Evolutionary conservation across 2,113 vertebrate genomes (phyloP), one percentile per base, ranked within the genome.

Genomic region (Xenopus borealis): DNA sequence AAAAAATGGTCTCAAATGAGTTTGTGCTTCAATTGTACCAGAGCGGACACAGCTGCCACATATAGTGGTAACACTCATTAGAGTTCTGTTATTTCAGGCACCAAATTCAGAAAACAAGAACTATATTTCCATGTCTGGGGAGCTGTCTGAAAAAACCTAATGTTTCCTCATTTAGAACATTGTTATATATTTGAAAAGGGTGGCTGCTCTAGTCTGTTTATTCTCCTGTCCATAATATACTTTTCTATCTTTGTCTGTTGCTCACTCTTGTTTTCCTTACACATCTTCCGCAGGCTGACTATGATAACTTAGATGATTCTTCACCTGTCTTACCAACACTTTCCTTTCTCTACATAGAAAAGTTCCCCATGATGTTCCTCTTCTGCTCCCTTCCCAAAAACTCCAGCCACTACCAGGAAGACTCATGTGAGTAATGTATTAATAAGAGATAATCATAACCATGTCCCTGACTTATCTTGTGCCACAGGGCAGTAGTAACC

Each of bases 381-480:
- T 76, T 14, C 66, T 53, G n/a, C n/a, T 76, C 1, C 73, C 73
- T 19, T 63, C 73, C 73, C 73, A 11, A 62, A 69, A 33, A 76
- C 73, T 53, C 66, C 73, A 63, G 9, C 27, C 13, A 23, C 66
- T 4, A 4, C 27, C 12, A 52, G 18, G 18, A 69, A 55, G 30
- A 53, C 66, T 40, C 73, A 52, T 10, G 73, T 76, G 73, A 76
- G 66, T n/a, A n/a, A n/a, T n/a, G n/a, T 76, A 55, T 5, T 19
- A 10, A 3, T 27, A 27, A 27, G 33, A 40, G 33, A 40, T 9
- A 40, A 33, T 7, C 3, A 3, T 40, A 40, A 40, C 33, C 33
- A 7, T 40, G 8, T 2, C 33, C 33, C 33, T 40, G 33, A 6
- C 33, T 40, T 40, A 40, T 40, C 7, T 40, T 40, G 33, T 40